Base-by-base conservation (phyloP, 2,888 invertebrate species). In the Ariolimax columbianus region DNA sequence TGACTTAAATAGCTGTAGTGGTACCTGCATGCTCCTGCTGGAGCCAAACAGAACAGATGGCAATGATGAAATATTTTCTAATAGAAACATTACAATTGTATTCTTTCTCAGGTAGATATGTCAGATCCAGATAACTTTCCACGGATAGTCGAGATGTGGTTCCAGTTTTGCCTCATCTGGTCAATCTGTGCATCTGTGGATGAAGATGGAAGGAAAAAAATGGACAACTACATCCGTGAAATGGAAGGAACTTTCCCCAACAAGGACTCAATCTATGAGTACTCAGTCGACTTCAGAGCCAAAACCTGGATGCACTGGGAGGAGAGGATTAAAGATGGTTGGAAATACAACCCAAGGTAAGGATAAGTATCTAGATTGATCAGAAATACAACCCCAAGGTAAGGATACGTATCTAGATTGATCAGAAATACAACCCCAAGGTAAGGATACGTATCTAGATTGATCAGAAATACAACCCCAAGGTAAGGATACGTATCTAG, bases 181-280 rank as follows among this genome's bases (percentile, higher is more conserved):
- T 94, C 94, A 9, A 90, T 94, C 75, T 93, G 94, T 88, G 91
- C 91, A 68, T 93, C 94, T 0, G 93, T 94, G 23, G 94, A 94
- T 84, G 94, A 94, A 85, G 94, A 94, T 30, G 93, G 94, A 19
- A 89, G 94, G n/a, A 94, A 93, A 89, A 94, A 94, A 89, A 92
- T 94, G 9, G 94, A 94, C 90, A 93, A 93, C 85, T 94, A 92
- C 89, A 92, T 94, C 75, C 92, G 94, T 9, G 94, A 94, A 86
- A 93, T 94, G 90, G 94, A 94, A 86, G 94, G 94, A 26, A 93
- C 94, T 4, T 97, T 97, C 94, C 98, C 98, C 0, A 95, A 97
- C 73, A 97, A 97, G 91, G 97, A 97, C 92, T 97, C 97, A 0
- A 96, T 98, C 17, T 98, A 97, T 93, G 98, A 98, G 93, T 98